Evolutionary conservation across 1,140 invertebrate genomes (phyloP), one percentile per base, ranked within the genome.

Genomic region (Anoplophora glabripennis): DNA sequence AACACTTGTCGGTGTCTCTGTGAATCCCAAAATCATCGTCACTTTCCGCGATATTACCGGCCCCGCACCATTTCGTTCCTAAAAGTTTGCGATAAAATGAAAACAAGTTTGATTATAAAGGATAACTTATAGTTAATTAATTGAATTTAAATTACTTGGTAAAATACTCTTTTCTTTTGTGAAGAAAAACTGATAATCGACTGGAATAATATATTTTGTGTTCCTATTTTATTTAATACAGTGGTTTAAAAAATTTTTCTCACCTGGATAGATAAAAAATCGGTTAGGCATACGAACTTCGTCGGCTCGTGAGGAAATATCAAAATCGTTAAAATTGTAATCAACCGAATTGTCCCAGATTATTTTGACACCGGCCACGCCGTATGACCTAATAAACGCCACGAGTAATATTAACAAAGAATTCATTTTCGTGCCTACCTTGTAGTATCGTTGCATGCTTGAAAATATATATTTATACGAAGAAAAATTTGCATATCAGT

Each of bases 1-100:
- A 94, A 69, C 91, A 93, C 33, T 75, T 82, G 70, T 93, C 91
- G 0, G 88, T 83, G 41, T 86, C 83, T 9, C 70, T 68, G 34
- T 81, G 80, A 7, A 70, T 55, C 0, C 91, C 91, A 5, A 93
- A 75, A 67, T 93, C 88, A 21, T 88, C 76, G 62, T 84, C 84
- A 65, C 80, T 76, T 17, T 80, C 71, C 0, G 90, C 86, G 11
- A 84, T 77, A 69, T 90, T 86, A 1, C 92, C 92, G 2, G 83
- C 78, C 34, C 92, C 92, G 68, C 86, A 88, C 85, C 86, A 86
- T 69, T 84, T 83, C 33, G 85, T 87, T 15, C 81, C 79, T 49
- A 53, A 40, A 49, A 53, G 38, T 44, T n/a, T 57, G 18, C 45
- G 3, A 57, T 38, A 33, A 11, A 44, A 4, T 2, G 1, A 11